Conservation (phyloP, 2,797 vertebrate genomes). For the Leptatherina wallacei region DNA sequence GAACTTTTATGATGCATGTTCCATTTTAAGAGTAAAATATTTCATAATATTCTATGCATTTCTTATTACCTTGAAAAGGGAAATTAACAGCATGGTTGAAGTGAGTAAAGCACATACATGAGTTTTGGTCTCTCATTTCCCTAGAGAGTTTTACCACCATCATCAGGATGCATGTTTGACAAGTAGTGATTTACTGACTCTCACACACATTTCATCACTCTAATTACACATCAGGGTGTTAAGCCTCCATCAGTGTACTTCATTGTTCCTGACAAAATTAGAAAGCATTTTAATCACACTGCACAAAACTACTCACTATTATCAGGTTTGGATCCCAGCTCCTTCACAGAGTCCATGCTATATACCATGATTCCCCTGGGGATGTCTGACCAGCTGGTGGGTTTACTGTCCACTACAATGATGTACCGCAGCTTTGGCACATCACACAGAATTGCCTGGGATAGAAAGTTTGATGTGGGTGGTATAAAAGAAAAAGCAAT, state of each 20-base stretch:
- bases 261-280: slow-evolving; percentile 54
- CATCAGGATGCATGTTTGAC: background rate
- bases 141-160: slow-evolving; percentile 5
- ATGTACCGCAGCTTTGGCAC: slow-evolving; percentile 91
- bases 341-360: slow-evolving; percentile 92
- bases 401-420: slow-evolving; percentile 92
- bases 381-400: slow-evolving; percentile 85
- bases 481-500: slow-evolving; percentile 3
- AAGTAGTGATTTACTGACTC: slow-evolving; percentile 22
- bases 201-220: slow-evolving; percentile 45
- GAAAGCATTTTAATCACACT: slow-evolving; percentile 66
- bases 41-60: background rate
- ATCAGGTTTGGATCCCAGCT: slow-evolving; percentile 88
- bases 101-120: background rate
- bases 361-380: slow-evolving; percentile 91
- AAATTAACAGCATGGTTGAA: background rate
- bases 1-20: background rate
- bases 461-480: slow-evolving; percentile 12
- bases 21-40: background rate
- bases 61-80: background rate
- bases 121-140: background rate
- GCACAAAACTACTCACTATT: slow-evolving; percentile 78
- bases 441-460: slow-evolving; percentile 90
- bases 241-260: slow-evolving; percentile 51
- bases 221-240: slow-evolving; percentile 55